These are phyloP conservation scores for Dipodomys merriami DNA, from an alignment of 2,113 vertebrate genomes.

Conservation along the genomic window DNA sequence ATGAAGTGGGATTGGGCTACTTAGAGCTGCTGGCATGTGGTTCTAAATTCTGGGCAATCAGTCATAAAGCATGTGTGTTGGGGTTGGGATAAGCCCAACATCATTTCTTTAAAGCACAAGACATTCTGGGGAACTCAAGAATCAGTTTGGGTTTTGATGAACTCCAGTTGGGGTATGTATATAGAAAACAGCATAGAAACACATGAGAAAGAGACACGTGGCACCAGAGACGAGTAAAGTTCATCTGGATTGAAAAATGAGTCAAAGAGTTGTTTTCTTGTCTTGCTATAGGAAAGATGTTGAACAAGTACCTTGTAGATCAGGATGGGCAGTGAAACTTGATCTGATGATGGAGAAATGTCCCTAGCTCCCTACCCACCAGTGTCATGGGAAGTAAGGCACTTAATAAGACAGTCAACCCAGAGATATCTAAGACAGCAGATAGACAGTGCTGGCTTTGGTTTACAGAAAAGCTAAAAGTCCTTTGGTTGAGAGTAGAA, in stretches of 20 bases:
- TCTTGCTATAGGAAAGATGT: not conserved
- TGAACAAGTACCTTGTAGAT: not conserved
- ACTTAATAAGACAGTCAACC: not conserved
- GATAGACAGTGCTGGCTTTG: too few relatives aligned
- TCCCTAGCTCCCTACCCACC: not conserved
- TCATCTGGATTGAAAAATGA: not conserved
- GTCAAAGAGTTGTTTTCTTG: not conserved
- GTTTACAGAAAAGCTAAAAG: not conserved
- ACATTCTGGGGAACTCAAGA: too few relatives aligned
- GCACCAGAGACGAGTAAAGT: not conserved
- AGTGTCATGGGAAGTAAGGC: not conserved
- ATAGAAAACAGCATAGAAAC: not conserved
- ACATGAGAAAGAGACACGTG: not conserved
- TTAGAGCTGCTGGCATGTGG: rapidly evolving
- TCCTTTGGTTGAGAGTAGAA: not conserved
- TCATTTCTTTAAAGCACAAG: not conserved
- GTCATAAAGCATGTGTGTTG: not conserved
- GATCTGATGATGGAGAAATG: not conserved
- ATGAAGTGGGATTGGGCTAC: not conserved
- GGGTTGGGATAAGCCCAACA: not conserved
- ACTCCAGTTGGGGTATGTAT: not conserved
- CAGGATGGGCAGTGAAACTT: not conserved
- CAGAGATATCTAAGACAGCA: not conserved
- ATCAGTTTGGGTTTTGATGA: too few relatives aligned
- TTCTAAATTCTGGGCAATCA: not conserved